phyloP scores from a whole-genome alignment of 1,140 invertebrate genomes.

The Odontomachus brunneus region DNA sequence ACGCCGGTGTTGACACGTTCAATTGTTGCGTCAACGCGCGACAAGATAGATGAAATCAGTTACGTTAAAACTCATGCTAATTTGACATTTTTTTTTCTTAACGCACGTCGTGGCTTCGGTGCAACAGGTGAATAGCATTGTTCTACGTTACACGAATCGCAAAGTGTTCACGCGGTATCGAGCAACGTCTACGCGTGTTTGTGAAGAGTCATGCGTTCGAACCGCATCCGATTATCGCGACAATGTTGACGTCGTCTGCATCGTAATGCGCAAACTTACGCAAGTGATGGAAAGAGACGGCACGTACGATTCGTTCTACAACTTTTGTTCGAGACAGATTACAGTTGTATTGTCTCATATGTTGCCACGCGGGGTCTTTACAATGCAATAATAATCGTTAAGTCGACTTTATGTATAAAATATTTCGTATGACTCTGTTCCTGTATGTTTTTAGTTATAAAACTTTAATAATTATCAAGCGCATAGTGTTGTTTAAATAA shows the following conservation, averaged over 20 bases:
- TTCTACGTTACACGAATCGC: conserved; percentile 52
- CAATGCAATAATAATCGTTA: no score
- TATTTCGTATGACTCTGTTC: no score
- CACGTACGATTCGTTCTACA: neutral
- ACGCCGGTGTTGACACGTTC: no score
- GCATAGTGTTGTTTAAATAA: conserved; percentile 14
- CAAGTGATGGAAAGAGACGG: conserved; percentile 9
- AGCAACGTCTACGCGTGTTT: conserved; percentile 41
- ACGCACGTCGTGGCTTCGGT: neutral
- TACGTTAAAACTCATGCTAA: conserved; percentile 4
- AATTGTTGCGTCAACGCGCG: no score
- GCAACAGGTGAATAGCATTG: conserved; percentile 55
- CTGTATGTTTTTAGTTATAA: neutral
- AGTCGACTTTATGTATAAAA: no score
- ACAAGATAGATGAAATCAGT: neutral
- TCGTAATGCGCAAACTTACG: conserved; percentile 6
- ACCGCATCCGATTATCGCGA: conserved; percentile 42
- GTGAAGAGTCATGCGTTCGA: conserved; percentile 13
- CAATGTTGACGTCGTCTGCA: conserved; percentile 31
- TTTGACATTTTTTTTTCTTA: conserved; percentile 36
- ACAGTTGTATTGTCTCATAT: neutral
- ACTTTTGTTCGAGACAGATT: conserved; percentile 7
- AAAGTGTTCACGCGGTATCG: conserved; percentile 36
- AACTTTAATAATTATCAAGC: no score
- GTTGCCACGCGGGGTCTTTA: neutral